Conservation (phyloP, 1,140 invertebrate species). For the Drosophila funebris region DNA sequence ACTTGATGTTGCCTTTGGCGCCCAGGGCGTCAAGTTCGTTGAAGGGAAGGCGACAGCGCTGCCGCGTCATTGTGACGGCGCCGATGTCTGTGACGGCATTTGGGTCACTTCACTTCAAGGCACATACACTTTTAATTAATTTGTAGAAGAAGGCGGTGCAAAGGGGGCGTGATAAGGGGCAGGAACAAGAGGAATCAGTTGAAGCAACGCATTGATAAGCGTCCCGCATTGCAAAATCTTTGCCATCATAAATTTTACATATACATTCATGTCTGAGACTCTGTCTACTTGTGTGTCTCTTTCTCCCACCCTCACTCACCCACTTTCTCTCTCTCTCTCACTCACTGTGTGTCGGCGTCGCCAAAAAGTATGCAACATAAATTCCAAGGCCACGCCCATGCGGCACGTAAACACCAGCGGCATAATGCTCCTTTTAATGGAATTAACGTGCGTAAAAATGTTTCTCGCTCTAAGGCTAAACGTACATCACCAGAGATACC, state of each 20-base stretch:
- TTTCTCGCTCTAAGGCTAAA: conserved; percentile 29
- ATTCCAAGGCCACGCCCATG: conserved; percentile 48
- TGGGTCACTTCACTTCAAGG: conserved; percentile 34
- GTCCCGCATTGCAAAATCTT: conserved; percentile 23
- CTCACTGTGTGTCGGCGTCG: conserved; percentile 5
- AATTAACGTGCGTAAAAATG: conserved; percentile 64
- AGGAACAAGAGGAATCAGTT: neutral
- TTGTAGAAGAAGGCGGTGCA: neutral
- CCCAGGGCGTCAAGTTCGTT: neutral
- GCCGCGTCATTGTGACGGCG: conserved; percentile 21
- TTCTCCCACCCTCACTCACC: too few species aligned
- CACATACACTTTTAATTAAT: conserved; percentile 40
- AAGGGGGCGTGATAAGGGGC: too few species aligned
- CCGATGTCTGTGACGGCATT: conserved; percentile 34
- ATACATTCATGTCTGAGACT: neutral
- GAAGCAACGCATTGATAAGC: conserved; percentile 20
- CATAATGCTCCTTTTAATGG: conserved; percentile 65
- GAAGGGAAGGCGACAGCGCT: neutral
- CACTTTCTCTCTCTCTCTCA: too few species aligned
- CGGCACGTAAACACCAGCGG: conserved; percentile 44
- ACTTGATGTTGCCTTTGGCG: neutral
- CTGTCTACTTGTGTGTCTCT: neutral
- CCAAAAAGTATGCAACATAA: conserved; percentile 44
- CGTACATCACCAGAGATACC: neutral
- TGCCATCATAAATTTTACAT: conserved; percentile 14